Conservation (phyloP, 92 coral and sea anemone species). For the Palythoa grandiflora region DNA sequence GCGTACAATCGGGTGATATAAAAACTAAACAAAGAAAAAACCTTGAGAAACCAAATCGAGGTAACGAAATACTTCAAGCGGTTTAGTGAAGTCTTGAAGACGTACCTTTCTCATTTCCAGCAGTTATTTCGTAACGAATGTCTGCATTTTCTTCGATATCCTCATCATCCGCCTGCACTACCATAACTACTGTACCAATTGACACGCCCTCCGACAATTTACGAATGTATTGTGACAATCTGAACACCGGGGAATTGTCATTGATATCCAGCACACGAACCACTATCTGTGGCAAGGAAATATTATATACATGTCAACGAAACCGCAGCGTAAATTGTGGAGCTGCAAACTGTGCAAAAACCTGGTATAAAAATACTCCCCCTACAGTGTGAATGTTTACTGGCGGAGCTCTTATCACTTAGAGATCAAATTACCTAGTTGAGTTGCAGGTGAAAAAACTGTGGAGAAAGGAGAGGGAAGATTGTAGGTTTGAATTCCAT, state of each 20-base stretch:
- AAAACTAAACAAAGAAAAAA: not conserved
- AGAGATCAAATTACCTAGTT: no score
- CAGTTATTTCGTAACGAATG: slow-evolving; percentile 72
- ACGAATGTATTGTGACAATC: slow-evolving; percentile 76
- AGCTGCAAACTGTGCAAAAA: not conserved
- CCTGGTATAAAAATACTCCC: not conserved
- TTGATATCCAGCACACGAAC: slow-evolving; percentile 82
- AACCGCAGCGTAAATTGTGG: not conserved
- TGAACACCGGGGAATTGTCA: slow-evolving; percentile 89
- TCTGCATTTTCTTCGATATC: slow-evolving; percentile 84
- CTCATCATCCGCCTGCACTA: slow-evolving; percentile 80
- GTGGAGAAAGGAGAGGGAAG: no score
- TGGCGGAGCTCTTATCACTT: no score
- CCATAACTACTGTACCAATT: slow-evolving; percentile 74
- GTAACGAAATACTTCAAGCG: not conserved
- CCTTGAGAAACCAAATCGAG: no score
- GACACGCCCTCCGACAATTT: slow-evolving; percentile 84
- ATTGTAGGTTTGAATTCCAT: no score
- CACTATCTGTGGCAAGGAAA: slow-evolving; percentile 37
- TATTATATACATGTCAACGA: not conserved
- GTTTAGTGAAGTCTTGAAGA: not conserved
- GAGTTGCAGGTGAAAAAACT: no score
- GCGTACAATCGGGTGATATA: not conserved
- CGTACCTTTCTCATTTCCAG: slow-evolving; percentile 79
- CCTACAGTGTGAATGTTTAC: no score